Conservation (phyloP, 1,140 invertebrate species). For the Drosophila varians region DNA sequence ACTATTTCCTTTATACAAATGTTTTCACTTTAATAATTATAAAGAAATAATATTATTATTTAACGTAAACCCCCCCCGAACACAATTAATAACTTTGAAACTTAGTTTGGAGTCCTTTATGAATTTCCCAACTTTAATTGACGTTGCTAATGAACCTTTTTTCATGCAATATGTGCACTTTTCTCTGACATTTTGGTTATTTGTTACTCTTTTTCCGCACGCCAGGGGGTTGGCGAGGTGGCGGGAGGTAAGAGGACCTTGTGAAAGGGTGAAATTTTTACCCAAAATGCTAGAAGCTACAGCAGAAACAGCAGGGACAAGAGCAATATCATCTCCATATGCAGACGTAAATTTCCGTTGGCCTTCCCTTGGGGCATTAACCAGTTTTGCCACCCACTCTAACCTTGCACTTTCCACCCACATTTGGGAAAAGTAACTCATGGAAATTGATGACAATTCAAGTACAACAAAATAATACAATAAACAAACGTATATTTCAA, state of each 20-base stretch:
- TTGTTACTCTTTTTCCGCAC: constrained; percentile 33
- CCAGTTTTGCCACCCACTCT: constrained; percentile 1
- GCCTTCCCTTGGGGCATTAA: constrained; percentile 47
- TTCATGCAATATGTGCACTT: constrained; percentile 75
- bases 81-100: constrained; percentile 24
- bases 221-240: not conserved
- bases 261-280: constrained; percentile 61
- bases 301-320: constrained; percentile 11
- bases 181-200: constrained; percentile 49
- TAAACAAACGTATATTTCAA: constrained; percentile 24
- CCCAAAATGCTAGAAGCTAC: constrained; percentile 45
- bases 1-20: too few relatives aligned
- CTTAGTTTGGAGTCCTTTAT: constrained; percentile 5
- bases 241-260: not conserved
- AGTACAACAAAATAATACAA: constrained; percentile 1
- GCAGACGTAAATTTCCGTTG: constrained; percentile 62
- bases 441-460: constrained; percentile 34
- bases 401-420: constrained; percentile 29
- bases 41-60: not conserved
- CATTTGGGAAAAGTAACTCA: constrained; percentile 12
- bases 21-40: too few relatives aligned
- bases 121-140: constrained; percentile 45
- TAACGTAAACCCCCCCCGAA: not conserved
- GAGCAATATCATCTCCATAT: constrained; percentile 55
- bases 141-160: constrained; percentile 59